Base-by-base conservation (phyloP, 2,797 vertebrate species). In the Arrhamphus sclerolepis region DNA sequence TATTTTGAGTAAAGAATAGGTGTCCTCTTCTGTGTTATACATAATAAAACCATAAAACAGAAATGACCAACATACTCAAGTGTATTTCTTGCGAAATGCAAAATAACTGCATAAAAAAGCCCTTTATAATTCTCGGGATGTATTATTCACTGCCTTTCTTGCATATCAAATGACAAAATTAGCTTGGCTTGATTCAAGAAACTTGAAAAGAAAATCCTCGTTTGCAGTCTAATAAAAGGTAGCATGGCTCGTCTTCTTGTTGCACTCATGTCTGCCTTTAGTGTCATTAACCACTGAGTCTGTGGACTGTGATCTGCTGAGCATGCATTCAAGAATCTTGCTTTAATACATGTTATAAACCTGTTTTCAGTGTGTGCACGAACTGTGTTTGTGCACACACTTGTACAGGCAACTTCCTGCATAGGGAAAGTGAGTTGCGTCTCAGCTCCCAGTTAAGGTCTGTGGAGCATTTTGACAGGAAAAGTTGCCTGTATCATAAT, bases 141-240 rank as follows among this genome's bases (percentile, higher is more conserved):
- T 85, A 84, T 89, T 90, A 87, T 90, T 89, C 77, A 74, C 86
- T 88, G 78, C 87, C 81, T 87, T 79, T 78, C 87, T 78, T 86
- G 80, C 86, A 86, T 86, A 87, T 87, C 86, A 85, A 89, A 89
- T 92, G 88, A 86, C 76, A 82, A 87, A 86, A 89, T 77, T 71
- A 74, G 78, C 76, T 86, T 78, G 81, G 79, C 78, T 60, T 83
- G 76, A 81, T 89, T 89, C 81, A 66, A 89, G 72, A 73, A 76
- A 87, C 75, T 84, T 61, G 49, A 34, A 56, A 73, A 70, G 22
- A 61, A 65, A 17, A 19, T 38, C 50, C 31, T 52, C 66, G 72
- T 53, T 83, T 73, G 77, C 83, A 78, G 84, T 88, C 88, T 80
- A 88, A 78, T 68, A 82, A 82, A 85, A 78, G 83, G 84, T 87